A percentile compares a stretch with the other conserved stretches of the same genome.
Conservation (phyloP, 2,113 vertebrate species). For the Todiramphus saurophagus region DNA sequence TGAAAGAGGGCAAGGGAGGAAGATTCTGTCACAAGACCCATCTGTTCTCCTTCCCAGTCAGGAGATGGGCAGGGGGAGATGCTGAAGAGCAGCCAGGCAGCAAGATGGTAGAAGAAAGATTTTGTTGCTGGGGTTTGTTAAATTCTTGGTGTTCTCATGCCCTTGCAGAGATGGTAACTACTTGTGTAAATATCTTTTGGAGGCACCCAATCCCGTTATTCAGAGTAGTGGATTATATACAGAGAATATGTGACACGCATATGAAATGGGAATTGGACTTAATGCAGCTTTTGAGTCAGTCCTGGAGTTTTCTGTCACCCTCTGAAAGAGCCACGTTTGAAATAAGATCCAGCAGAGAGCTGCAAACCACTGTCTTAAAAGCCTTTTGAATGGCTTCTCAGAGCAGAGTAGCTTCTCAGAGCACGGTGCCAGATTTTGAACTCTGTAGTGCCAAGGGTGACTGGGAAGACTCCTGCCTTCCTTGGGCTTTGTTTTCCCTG, state of each 20-base stretch:
- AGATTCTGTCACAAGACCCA: neutral
- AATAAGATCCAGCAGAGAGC: neutral
- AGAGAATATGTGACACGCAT: neutral
- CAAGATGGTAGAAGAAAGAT: neutral
- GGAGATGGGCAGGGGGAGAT: neutral
- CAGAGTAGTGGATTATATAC: neutral
- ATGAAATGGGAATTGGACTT: neutral
- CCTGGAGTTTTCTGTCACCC: neutral
- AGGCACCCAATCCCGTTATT: neutral
- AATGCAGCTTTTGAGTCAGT: neutral
- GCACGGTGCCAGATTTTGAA: rapidly evolving
- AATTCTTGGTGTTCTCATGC: neutral
- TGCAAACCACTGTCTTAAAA: neutral
- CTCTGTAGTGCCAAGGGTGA: neutral
- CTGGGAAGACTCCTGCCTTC: neutral
- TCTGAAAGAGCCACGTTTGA: neutral
- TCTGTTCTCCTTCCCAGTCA: neutral
- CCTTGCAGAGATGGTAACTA: neutral
- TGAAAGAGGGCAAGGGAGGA: neutral
- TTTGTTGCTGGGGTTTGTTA: neutral
- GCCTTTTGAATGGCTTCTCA: neutral
- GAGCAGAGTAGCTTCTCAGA: neutral
- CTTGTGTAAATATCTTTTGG: neutral
- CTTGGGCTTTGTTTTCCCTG: rapidly evolving
- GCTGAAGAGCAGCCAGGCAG: neutral